Conservation (phyloP, 2,888 invertebrate species). For the Sphecodes monilicornis region DNA sequence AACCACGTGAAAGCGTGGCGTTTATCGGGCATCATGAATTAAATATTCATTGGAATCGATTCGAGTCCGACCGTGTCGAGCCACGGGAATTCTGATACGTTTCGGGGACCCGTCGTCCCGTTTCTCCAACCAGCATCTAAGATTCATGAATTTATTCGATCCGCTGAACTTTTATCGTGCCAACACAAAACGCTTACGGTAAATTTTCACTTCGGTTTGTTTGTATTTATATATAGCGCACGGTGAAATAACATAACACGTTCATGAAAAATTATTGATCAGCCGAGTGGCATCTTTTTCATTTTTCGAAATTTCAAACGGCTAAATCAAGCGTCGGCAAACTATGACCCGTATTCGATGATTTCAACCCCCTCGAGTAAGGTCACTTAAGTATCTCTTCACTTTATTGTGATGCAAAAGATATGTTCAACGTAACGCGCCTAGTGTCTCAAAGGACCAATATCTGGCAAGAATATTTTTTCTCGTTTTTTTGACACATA, state of each 20-base stretch:
- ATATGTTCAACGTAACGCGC: no score
- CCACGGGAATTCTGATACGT: slow-evolving; percentile 25
- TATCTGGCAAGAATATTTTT: no score
- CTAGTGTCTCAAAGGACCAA: no score
- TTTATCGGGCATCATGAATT: slow-evolving; percentile 39
- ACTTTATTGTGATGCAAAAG: no score
- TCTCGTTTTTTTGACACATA: no score
- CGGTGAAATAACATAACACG: neutral
- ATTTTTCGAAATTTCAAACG: neutral
- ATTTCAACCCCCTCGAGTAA: no score
- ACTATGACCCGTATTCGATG: no score
- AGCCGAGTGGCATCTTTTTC: neutral
- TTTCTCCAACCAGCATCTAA: slow-evolving; percentile 30
- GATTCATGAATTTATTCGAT: slow-evolving; percentile 47
- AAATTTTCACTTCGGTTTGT: slow-evolving; percentile 15
- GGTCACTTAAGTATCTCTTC: no score
- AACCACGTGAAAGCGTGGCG: neutral
- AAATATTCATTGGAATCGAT: slow-evolving; percentile 52
- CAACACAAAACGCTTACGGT: neutral
- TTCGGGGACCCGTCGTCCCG: slow-evolving; percentile 3
- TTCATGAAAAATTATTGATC: neutral
- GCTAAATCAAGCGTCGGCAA: no score
- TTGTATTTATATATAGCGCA: neutral
- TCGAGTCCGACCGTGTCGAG: slow-evolving; percentile 13
- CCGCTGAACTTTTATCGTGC: slow-evolving; percentile 16